A percentile compares a stretch with the other conserved stretches of the same genome.
phyloP scores from a whole-genome alignment of 2,113 vertebrate species.

The Urocynchramus pylzowi region DNA sequence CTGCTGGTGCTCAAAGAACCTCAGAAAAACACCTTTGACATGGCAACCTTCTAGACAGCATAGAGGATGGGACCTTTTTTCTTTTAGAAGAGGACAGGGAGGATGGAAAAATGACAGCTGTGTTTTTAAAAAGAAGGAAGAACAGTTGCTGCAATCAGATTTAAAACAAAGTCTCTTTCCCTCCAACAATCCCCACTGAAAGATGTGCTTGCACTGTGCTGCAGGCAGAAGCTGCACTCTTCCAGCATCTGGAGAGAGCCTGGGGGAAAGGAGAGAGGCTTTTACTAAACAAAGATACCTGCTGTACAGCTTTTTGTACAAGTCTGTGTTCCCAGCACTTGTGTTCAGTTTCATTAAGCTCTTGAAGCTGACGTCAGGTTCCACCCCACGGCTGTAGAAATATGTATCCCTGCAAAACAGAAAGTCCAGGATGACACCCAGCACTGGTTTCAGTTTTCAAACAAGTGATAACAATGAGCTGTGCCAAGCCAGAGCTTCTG shows the following conservation, averaged over 20 bases:
- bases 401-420: slow-evolving; percentile 56
- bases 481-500: neutral
- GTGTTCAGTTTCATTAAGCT: slow-evolving; percentile 72
- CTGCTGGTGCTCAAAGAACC: neutral
- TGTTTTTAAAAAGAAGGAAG: neutral
- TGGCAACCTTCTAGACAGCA: neutral
- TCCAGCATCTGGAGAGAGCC: neutral
- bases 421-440: neutral
- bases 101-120: neutral
- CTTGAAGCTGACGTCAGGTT: neutral
- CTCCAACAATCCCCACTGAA: neutral
- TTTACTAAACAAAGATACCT: slow-evolving; percentile 45
- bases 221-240: neutral
- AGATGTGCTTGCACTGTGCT: neutral
- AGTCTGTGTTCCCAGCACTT: slow-evolving; percentile 46
- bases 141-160: neutral
- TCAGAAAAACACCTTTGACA: neutral
- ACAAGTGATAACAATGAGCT: neutral
- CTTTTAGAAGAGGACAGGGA: neutral
- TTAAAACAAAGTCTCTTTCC: neutral
- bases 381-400: slow-evolving; percentile 17
- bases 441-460: neutral
- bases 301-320: slow-evolving; percentile 72
- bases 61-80: neutral
- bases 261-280: neutral